Percentiles rank a stretch among this genome's conserved stretches.
These are phyloP conservation scores for Ceyx melanurus DNA, from an alignment of 2,113 vertebrate species.

Conservation along the genomic window DNA sequence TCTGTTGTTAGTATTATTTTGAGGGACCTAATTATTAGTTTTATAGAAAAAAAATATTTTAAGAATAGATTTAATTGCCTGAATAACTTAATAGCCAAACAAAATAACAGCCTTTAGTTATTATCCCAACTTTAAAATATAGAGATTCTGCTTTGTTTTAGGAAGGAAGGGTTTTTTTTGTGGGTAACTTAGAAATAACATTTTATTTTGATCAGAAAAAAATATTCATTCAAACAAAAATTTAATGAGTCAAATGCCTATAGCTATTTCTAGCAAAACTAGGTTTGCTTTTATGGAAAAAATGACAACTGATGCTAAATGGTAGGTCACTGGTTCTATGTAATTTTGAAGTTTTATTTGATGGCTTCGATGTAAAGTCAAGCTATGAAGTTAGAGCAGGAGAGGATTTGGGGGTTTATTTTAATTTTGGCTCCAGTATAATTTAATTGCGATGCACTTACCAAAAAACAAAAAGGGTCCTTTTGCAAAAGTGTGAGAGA, in stretches of 20 bases:
- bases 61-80: not conserved
- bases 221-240: not conserved
- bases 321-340: not conserved
- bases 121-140: not conserved
- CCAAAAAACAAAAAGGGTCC: not conserved
- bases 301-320: conserved; percentile 5
- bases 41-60: not conserved
- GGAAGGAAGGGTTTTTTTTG: not conserved
- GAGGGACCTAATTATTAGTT: not conserved
- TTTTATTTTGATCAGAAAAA: conserved; percentile 34
- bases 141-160: conserved; percentile 16
- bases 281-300: not conserved
- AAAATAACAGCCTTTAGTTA: not conserved
- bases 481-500: fast-evolving
- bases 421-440: not conserved
- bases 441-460: not conserved
- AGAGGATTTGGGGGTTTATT: not conserved
- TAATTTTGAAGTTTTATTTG: conserved; percentile 20
- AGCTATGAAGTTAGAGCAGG: not conserved
- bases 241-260: conserved; percentile 17
- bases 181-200: not conserved
- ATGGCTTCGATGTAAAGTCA: not conserved
- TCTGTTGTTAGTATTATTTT: not conserved
- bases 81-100: not conserved
- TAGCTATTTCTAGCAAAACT: not conserved